Conservation (phyloP, 2,113 vertebrate species). For the Arenaria interpres region DNA sequence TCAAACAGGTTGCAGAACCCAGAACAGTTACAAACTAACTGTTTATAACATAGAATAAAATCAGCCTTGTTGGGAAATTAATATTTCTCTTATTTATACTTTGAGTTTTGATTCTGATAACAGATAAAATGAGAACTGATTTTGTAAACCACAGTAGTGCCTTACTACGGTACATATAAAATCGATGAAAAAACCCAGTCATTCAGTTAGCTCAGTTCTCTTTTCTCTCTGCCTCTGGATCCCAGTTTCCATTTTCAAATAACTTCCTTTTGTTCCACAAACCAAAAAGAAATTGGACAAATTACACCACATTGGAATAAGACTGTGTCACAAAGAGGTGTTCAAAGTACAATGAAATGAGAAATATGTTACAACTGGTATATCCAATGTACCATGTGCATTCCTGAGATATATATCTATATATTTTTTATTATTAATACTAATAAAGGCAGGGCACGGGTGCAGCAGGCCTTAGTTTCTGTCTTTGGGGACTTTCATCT, state of each 20-base stretch:
- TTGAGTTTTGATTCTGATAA: neutral
- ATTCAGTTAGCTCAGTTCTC: neutral
- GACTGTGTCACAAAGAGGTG: neutral
- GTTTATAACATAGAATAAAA: neutral
- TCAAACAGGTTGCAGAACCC: neutral
- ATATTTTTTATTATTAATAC: slow-evolving; percentile 51
- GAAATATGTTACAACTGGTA: neutral
- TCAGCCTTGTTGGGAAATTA: neutral
- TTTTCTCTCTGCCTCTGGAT: neutral
- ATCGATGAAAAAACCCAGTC: neutral
- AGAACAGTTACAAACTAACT: neutral
- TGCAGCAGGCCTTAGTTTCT: slow-evolving; percentile 66
- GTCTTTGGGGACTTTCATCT: slow-evolving; percentile 75
- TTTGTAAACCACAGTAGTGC: neutral
- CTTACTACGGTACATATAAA: neutral
- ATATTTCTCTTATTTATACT: neutral
- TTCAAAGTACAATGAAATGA: slow-evolving; percentile 1
- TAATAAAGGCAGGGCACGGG: slow-evolving; percentile 69
- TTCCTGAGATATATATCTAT: neutral
- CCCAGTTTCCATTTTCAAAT: neutral
- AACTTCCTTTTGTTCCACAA: neutral
- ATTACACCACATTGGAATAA: neutral
- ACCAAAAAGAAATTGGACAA: neutral
- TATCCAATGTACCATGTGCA: neutral
- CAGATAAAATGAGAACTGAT: neutral